These are phyloP conservation scores for Scophthalmus maximus DNA, from an alignment of 2,113 vertebrate species.

Conservation along the genomic window DNA sequence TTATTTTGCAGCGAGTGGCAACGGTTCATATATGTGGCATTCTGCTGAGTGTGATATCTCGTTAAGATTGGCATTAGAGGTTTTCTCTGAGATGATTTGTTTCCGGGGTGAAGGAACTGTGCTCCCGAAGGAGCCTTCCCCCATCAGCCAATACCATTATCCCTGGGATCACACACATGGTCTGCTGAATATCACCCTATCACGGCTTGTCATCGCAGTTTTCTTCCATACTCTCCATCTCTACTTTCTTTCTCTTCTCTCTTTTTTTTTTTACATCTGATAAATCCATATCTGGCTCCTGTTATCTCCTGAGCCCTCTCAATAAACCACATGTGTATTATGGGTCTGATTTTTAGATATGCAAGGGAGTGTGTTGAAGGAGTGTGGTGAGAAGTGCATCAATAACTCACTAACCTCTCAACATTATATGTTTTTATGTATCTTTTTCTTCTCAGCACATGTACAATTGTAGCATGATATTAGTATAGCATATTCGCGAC, in stretches of 20 bases:
- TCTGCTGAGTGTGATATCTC: constrained; percentile 45
- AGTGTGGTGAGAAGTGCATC: constrained; percentile 13
- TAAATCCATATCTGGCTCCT: constrained; percentile 52
- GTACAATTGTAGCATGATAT: constrained; percentile 14
- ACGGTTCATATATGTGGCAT: constrained; percentile 47
- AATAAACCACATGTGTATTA: constrained; percentile 46
- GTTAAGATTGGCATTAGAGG: constrained; percentile 71
- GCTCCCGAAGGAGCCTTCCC: constrained; percentile 35
- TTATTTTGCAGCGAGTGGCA: constrained; percentile 19
- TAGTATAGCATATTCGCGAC: constrained; percentile 14
- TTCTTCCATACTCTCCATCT: constrained; percentile 35
- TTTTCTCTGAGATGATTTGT: constrained; percentile 59
- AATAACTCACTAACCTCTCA: constrained; percentile 37
- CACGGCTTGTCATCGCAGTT: constrained; percentile 35
- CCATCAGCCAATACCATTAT: constrained; percentile 54
- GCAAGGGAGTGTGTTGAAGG: constrained; percentile 1
- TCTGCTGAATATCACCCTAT: constrained; percentile 49
- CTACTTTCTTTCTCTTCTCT: constrained; percentile 29
- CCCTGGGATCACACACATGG: constrained; percentile 42
- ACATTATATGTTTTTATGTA: no score
- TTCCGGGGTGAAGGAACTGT: constrained; percentile 58
- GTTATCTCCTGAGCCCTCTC: constrained; percentile 46
- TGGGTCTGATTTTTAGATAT: constrained; percentile 33
- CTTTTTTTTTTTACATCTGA: constrained; percentile 44
- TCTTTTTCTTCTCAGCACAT: constrained; percentile 6